Base-by-base conservation (phyloP, 2,113 vertebrate genomes). In the Corythornis madagascariensis region DNA sequence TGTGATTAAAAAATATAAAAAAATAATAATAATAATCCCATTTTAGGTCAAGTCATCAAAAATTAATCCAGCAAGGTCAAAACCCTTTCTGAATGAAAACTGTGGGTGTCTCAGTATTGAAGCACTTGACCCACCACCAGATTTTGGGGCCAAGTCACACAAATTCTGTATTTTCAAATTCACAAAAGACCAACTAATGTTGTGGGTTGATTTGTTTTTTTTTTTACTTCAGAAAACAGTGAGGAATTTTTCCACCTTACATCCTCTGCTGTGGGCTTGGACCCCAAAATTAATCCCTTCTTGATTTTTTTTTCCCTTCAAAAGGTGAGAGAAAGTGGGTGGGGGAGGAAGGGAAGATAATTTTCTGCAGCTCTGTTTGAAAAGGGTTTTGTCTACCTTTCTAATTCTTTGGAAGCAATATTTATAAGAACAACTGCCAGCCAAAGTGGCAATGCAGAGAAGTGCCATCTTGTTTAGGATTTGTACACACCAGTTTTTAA, bases 391-490 rank as follows among this genome's bases (percentile, higher is more conserved):
- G 47, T 84, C 91, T 92, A 95, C 79, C 88, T 93, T 96, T 95
- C 7, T 59, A 94, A 69, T 96, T 95, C 47, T 87, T 97, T 88
- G 91, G 94, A 94, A 96, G 96, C 95, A 97, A 97, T 97, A 97
- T 97, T 97, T 95, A 48, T 64, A 96, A 83, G 86, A 89, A 65
- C 29, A 97, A 96, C 89, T 96, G 92, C 92, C 96, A 96, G 96
- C 91, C 94, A 91, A 95, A 94, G 81, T 92, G 92, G 88, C 70
- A 80, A 77, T 88, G 64, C 80, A 94, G 61, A 80, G 13, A 95
- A 82, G 71, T 94, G 87, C 94, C 89, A 91, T 96, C 82, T 92
- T 90, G 56, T 93, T 95, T 83, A 90, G 93, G 89, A 90, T 96
- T 96, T 97, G 91, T 97, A 96, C 89, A 91, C 80, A 2, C 89